Evolutionary conservation across 1,140 invertebrate genomes (phyloP).

Genomic region (Meloidogyne exigua): DNA sequence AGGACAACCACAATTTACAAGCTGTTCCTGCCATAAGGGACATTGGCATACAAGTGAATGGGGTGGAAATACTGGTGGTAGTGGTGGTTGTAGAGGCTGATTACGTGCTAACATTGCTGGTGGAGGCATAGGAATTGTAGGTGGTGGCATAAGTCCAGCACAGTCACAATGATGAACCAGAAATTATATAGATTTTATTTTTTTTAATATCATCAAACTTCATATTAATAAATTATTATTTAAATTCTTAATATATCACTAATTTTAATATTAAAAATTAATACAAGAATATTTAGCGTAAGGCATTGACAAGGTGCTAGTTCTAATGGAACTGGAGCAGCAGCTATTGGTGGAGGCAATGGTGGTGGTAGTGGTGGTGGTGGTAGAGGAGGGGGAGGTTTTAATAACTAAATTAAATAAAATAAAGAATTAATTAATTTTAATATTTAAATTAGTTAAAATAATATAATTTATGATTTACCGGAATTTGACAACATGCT

Average conservation of each 20-base stretch:
- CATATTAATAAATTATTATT: no score
- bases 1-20: slow-evolving; percentile 18
- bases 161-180: slow-evolving; percentile 25
- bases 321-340: not conserved
- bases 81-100: not conserved
- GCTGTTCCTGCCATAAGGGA: slow-evolving; percentile 22
- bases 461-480: not conserved
- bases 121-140: slow-evolving; percentile 16
- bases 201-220: no score
- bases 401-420: not conserved
- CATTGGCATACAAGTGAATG: slow-evolving; percentile 17
- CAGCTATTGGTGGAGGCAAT: not conserved
- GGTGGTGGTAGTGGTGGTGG: no score
- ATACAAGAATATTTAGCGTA: not conserved
- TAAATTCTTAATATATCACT: no score
- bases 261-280: no score
- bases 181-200: not conserved
- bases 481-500: not conserved
- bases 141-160: slow-evolving; percentile 2
- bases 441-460: not conserved
- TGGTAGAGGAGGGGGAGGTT: not conserved
- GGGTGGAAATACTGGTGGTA: not conserved
- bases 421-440: not conserved
- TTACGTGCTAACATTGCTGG: not conserved
- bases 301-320: not conserved